Conservation (phyloP, 2,113 vertebrate genomes). For the Alethe diademata region DNA sequence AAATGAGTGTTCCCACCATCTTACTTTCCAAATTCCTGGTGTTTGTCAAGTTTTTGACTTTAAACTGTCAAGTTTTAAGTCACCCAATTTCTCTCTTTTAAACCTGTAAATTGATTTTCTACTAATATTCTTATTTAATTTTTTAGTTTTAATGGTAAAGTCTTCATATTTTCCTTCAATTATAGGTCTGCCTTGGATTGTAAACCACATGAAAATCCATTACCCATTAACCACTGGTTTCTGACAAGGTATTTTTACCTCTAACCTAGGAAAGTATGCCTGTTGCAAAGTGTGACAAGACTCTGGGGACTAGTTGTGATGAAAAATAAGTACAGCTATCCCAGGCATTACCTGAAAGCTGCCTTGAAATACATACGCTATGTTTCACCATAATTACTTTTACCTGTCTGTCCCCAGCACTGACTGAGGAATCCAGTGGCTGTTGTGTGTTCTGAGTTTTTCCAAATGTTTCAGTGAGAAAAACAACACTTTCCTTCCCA, state of each 20-base stretch:
- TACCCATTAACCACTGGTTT: neutral
- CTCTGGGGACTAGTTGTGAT: neutral
- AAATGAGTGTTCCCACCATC: neutral
- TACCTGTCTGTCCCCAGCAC: neutral
- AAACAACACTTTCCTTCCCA: neutral
- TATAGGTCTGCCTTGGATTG: neutral
- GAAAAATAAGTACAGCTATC: neutral
- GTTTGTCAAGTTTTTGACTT: too few relatives aligned
- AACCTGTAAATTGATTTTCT: neutral
- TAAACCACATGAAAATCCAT: neutral
- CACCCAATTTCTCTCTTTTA: neutral
- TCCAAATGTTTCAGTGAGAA: neutral
- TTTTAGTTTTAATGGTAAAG: neutral
- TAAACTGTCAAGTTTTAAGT: neutral
- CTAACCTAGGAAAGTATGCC: neutral
- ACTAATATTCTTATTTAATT: neutral
- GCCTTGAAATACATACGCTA: neutral
- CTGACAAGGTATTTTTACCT: neutral
- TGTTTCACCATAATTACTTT: neutral
- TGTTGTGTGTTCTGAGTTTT: neutral
- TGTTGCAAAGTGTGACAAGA: neutral
- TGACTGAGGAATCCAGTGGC: neutral
- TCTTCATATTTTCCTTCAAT: neutral
- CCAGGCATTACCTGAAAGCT: neutral
- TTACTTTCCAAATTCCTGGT: neutral